These are phyloP conservation scores for Dasypolia templi DNA, from an alignment of 2,888 invertebrate species.

Conservation along the genomic window DNA sequence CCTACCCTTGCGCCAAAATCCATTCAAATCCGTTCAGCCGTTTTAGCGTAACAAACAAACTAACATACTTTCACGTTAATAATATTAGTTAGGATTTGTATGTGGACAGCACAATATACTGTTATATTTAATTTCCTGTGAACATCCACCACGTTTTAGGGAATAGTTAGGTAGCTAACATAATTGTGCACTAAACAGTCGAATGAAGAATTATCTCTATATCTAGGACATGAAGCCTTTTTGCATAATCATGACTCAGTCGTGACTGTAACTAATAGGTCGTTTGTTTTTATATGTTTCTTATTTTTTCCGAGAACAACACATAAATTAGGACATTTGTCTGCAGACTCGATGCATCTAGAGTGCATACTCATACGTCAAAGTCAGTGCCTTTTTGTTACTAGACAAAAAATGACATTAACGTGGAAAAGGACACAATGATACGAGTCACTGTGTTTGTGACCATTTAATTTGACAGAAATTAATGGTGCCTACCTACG, in stretches of 20 bases:
- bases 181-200: not conserved
- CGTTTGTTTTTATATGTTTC: conserved; percentile 23
- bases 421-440: conserved; percentile 73
- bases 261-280: conserved; percentile 36
- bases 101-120: not conserved
- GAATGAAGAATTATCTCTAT: conserved; percentile 14
- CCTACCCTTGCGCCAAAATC: too few relatives aligned
- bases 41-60: too few relatives aligned
- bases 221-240: conserved; percentile 28
- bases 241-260: conserved; percentile 53
- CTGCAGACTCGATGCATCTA: conserved; percentile 59
- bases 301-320: conserved; percentile 55
- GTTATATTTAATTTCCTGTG: not conserved
- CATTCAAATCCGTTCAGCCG: too few relatives aligned
- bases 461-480: conserved; percentile 77
- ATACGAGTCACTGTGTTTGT: conserved; percentile 72
- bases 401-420: conserved; percentile 82
- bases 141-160: not conserved
- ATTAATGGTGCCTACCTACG: conserved; percentile 74
- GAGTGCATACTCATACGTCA: conserved; percentile 51
- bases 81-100: too few relatives aligned
- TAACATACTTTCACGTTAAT: too few relatives aligned
- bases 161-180: not conserved
- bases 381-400: conserved; percentile 59
- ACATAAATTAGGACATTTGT: conserved; percentile 62